Conservation (phyloP, 2,888 invertebrate genomes). For the Ditylenchus weischeri region DNA sequence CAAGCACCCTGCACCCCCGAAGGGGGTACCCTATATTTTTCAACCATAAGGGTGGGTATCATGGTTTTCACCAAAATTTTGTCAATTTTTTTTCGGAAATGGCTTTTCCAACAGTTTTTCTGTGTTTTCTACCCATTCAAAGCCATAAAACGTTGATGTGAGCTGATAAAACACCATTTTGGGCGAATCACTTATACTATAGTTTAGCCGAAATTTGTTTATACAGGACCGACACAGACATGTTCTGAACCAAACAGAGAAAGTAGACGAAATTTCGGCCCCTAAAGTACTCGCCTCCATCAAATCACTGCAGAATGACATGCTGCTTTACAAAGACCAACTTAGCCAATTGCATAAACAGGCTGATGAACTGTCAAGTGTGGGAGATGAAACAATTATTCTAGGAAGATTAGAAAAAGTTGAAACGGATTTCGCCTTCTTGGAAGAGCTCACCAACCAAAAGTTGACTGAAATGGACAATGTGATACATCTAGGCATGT, state of each 20-base stretch:
- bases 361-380: slow-evolving; percentile 9
- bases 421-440: slow-evolving; percentile 42
- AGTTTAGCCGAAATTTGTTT: slow-evolving; percentile 62
- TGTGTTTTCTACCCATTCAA: no score
- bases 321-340: slow-evolving; percentile 32
- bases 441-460: slow-evolving; percentile 32
- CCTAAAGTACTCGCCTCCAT: slow-evolving; percentile 89
- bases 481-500: slow-evolving; percentile 84
- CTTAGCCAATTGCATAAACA: slow-evolving; percentile 9
- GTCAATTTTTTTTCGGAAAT: no score
- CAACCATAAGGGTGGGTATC: no score
- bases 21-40: no score
- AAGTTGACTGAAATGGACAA: slow-evolving; percentile 72
- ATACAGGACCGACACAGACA: slow-evolving; percentile 71
- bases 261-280: slow-evolving; percentile 76
- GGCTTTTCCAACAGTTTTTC: no score
- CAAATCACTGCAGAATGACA: slow-evolving; percentile 68
- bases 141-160: no score
- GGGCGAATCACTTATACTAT: no score
- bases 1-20: no score
- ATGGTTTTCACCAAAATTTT: no score
- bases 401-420: slow-evolving; percentile 42
- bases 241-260: slow-evolving; percentile 31
- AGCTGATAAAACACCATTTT: no score
- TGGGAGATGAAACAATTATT: slow-evolving; percentile 2